These are phyloP conservation scores for Xylophagus ater DNA, from an alignment of 2,888 invertebrate genomes.

Conservation along the genomic window DNA sequence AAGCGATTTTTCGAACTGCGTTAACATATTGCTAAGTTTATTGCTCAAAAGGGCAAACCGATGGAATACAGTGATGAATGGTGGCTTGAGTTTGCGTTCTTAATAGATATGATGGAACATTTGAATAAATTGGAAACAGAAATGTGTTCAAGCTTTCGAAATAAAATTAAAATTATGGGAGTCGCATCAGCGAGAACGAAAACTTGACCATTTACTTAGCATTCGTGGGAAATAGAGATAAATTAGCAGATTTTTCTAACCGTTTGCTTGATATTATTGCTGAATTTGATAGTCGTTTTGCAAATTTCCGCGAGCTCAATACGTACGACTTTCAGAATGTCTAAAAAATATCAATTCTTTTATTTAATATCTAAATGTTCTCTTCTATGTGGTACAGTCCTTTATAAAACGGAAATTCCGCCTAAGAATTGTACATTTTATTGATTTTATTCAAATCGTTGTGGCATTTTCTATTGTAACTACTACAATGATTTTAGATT, in stretches of 20 bases:
- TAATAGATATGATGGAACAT: constrained; percentile 3
- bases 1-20: constrained; percentile 4
- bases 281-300: neutral
- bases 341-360: too few relatives aligned
- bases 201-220: constrained; percentile 4
- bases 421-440: too few relatives aligned
- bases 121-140: constrained; percentile 3
- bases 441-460: too few relatives aligned
- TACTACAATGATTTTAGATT: too few relatives aligned
- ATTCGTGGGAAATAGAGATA: constrained; percentile 4
- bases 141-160: constrained; percentile 4
- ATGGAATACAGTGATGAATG: constrained; percentile 2
- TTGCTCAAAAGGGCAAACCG: too few relatives aligned
- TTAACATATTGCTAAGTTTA: too few relatives aligned
- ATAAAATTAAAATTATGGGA: constrained; percentile 2
- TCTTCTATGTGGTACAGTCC: too few relatives aligned
- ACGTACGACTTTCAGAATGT: constrained; percentile 1
- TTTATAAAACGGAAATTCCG: too few relatives aligned
- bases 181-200: constrained; percentile 3
- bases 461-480: too few relatives aligned
- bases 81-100: constrained; percentile 2
- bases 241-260: constrained; percentile 1
- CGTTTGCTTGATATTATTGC: constrained; percentile 1
- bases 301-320: constrained; percentile 1
- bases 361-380: too few relatives aligned